Evolutionary conservation across 2,797 vertebrate species (phyloP).

Genomic region (Hypotaenidia okinawae): DNA sequence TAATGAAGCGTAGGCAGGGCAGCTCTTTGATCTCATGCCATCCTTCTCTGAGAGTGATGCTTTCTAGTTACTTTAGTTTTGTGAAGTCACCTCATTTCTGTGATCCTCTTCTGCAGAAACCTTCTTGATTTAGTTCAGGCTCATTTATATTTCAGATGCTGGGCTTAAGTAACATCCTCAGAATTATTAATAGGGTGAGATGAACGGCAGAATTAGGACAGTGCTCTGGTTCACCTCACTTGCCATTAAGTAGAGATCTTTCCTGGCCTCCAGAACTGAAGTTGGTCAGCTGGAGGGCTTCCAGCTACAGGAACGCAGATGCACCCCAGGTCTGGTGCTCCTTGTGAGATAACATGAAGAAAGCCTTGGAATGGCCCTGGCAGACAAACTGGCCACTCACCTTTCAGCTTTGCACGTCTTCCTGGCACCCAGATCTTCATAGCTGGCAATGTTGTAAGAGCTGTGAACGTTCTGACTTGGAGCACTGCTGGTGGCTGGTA

Average conservation of each 20-base stretch:
- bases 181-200: constrained; percentile 69
- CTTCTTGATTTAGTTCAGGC: neutral
- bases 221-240: constrained; percentile 24
- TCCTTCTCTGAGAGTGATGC: neutral
- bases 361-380: neutral
- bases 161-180: constrained; percentile 42
- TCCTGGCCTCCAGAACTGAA: neutral
- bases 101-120: neutral
- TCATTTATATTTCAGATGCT: constrained; percentile 67
- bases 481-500: neutral
- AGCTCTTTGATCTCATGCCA: neutral
- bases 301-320: neutral
- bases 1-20: neutral
- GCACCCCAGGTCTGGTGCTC: neutral
- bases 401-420: neutral
- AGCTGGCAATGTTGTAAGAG: neutral
- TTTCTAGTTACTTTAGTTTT: neutral
- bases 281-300: neutral
- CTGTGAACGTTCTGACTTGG: neutral
- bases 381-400: neutral
- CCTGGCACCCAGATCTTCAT: neutral
- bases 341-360: neutral
- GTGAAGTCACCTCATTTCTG: neutral
- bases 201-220: constrained; percentile 64
- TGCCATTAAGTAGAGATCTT: constrained; percentile 12